phyloP scores from a whole-genome alignment of 2,888 invertebrate genomes.

The Coremacera marginata region DNA sequence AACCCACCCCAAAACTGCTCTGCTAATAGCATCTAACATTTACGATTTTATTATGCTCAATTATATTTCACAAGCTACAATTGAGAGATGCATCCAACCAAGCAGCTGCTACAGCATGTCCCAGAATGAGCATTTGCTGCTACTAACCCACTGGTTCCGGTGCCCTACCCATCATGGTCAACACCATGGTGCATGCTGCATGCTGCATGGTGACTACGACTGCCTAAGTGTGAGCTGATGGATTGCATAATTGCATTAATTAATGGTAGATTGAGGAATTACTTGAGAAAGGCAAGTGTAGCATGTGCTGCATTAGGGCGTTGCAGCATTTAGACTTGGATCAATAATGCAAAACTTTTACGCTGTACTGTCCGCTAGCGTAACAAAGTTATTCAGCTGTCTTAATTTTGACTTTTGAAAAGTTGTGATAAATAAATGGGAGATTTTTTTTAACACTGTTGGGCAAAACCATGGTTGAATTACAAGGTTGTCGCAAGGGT shows the following conservation, averaged over 20 bases:
- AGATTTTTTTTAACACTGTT: no score
- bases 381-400: no score
- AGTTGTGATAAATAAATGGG: no score
- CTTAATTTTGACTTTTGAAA: no score
- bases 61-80: slow-evolving; percentile 15
- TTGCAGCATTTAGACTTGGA: slow-evolving; percentile 12
- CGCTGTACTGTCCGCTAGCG: no score
- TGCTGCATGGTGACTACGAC: background rate
- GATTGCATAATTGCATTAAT: slow-evolving; percentile 29
- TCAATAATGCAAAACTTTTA: background rate
- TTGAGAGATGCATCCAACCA: background rate
- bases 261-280: slow-evolving; percentile 11
- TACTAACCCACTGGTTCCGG: background rate
- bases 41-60: slow-evolving; percentile 24
- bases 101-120: background rate
- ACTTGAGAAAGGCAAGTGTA: background rate
- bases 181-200: no score
- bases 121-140: background rate
- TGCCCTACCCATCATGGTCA: background rate
- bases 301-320: background rate
- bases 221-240: background rate
- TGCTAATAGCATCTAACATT: background rate
- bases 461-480: no score
- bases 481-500: no score
- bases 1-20: background rate